A percentile compares a stretch with the other conserved stretches of the same genome.
phyloP scores from a whole-genome alignment of 1,140 invertebrate genomes.

The Pogonomyrmex californicus region DNA sequence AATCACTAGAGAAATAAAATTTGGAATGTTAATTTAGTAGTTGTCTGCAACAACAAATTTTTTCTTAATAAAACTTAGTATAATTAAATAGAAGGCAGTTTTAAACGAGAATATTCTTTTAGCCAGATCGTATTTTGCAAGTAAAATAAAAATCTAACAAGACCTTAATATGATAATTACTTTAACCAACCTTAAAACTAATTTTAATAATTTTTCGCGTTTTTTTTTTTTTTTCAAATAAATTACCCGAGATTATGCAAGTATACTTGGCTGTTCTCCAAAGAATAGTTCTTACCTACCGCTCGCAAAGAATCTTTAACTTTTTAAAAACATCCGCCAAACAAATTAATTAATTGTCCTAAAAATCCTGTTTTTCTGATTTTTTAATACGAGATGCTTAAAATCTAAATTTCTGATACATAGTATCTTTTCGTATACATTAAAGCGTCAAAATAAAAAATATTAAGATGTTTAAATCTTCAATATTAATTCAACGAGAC shows the following conservation, averaged over 20 bases:
- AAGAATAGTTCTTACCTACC: conserved; percentile 5
- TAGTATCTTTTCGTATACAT: neutral
- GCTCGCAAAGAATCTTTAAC: neutral
- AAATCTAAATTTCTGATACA: neutral
- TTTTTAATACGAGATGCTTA: neutral
- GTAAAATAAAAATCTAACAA: neutral
- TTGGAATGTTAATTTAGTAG: neutral
- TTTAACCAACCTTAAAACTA: conserved; percentile 3
- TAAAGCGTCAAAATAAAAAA: neutral
- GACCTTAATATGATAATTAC: conserved; percentile 3
- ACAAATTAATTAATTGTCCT: conserved; percentile 20
- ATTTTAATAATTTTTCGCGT: conserved; percentile 9
- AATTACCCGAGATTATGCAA: conserved; percentile 20
- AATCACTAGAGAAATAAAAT: neutral
- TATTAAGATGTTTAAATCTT: neutral
- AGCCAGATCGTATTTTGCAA: neutral
- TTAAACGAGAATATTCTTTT: neutral
- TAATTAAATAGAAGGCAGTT: neutral
- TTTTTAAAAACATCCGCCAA: conserved; percentile 29
- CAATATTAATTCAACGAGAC: neutral
- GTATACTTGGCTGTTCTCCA: conserved; percentile 23
- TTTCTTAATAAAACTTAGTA: neutral
- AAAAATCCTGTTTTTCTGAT: neutral
- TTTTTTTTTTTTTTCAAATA: conserved; percentile 9
- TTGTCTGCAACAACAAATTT: neutral